Base-by-base conservation (phyloP, 92 coral and sea anemone species). In the Zoanthus sansibaricus region DNA sequence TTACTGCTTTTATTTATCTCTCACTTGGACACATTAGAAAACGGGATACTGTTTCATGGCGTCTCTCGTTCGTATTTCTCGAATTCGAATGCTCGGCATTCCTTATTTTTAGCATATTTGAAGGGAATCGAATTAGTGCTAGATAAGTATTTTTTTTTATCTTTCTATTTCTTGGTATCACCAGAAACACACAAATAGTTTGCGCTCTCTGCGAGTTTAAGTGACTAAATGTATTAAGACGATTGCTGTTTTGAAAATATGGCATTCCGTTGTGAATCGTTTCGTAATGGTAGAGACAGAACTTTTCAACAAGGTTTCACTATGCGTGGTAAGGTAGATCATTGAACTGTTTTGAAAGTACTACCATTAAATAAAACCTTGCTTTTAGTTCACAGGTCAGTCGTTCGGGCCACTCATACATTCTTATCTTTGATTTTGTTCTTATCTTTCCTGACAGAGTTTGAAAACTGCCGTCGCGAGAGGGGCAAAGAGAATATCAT, bases 401-500 rank as follows among this genome's bases (percentile, higher is more conserved):
- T 11, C 47, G 56, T 66, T 80, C 42, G 42, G 42, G 42, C 42
- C 75, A 49, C 45, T 45, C 75, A 46, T 46, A 80, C 61, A 80
- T 1, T 66, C 37, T 59, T 61, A 79, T 62, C 59, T 37, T 21
- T 12, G 72, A 64, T 79, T 79, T 79, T 79, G 37, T 79, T 80
- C 44, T 46, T 80, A 80, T 80, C 75, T 32, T 80, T 47, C 66
- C 68, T 80, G 75, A 45, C 85, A 80, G 85, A 80, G 58, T 37
- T 80, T 80, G 85, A 64, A 61, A 45, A 12, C 51, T 80, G 67
- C 71, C 73, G 59, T 44, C 85, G 47, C 20, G 85, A 64, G 15
- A 80, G 55, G 47, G 85, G 66, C 75, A 80, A 80, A 62, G 85
- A 79, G 72, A 79, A 79, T 66, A 79, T 61, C 46, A n/a, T 54